These are phyloP conservation scores for Elmis aenea DNA, from an alignment of 2,888 invertebrate genomes.

Conservation along the genomic window DNA sequence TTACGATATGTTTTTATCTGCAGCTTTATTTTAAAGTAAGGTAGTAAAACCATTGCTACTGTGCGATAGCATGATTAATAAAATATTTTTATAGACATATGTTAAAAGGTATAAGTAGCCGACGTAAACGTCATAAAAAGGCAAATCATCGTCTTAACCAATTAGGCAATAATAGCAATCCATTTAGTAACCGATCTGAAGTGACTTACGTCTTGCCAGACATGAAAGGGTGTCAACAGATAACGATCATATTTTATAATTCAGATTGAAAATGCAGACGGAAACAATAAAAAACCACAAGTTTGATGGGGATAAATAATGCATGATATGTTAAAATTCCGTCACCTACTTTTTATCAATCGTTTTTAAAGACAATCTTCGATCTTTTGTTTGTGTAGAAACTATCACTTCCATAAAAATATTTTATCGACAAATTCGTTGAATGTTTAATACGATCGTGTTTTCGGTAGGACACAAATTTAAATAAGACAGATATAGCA, in stretches of 20 bases:
- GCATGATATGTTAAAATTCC: constrained; percentile 20
- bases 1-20: too few relatives aligned
- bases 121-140: too few relatives aligned
- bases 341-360: constrained; percentile 23
- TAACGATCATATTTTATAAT: constrained; percentile 23
- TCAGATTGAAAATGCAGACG: constrained; percentile 20
- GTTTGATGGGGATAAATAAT: constrained; percentile 19
- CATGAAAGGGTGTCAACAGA: constrained; percentile 21
- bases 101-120: too few relatives aligned
- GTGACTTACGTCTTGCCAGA: constrained; percentile 6
- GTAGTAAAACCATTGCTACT: too few relatives aligned
- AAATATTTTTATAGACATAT: too few relatives aligned
- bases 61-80: too few relatives aligned
- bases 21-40: too few relatives aligned
- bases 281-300: constrained; percentile 19
- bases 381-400: constrained; percentile 14
- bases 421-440: neutral
- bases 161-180: too few relatives aligned
- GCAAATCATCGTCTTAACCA: too few relatives aligned
- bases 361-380: constrained; percentile 16
- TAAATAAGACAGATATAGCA: too few relatives aligned
- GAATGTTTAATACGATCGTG: neutral
- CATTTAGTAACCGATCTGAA: constrained; percentile 1
- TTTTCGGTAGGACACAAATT: too few relatives aligned
- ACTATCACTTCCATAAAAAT: neutral